Evolutionary conservation across 2,888 invertebrate species (phyloP), one percentile per base, ranked within the genome.

Genomic region (Drosophila testacea): DNA sequence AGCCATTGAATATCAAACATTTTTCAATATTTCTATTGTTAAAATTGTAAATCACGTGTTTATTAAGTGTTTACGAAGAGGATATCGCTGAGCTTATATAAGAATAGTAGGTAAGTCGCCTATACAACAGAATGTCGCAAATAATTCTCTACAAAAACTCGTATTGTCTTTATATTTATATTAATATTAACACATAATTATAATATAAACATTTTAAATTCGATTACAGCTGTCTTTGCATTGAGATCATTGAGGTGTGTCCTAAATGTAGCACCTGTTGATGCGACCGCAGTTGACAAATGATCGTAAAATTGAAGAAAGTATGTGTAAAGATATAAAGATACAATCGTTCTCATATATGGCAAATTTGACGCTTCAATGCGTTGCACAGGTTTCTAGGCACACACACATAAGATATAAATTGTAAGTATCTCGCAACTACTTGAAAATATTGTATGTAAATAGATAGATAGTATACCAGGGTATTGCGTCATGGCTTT

Each of bases 391-490:
- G 73, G 77, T 71, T 44, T 61, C 48, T 30, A 50, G 34, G 27
- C 30, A 66, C 60, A 66, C 55, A 70, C 47, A 52, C n/a, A 13
- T 55, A 61, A 59, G 65, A 64, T 65, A 74, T 62, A 73, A 68
- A 48, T 27, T 38, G 46, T 47, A 39, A 57, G 51, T 69, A 62
- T 67, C 64, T 80, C 65, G 47, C 69, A 73, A 76, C 69, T 73
- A 78, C 68, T 76, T 68, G 76, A 77, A 74, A 81, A 78, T 69
- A 60, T 73, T 76, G 52, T 76, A 69, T 73, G 76, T 68, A 81
- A 76, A 81, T 81, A 72, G 65, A 68, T 77, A 69, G 56, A 34
- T 59, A 59, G n/a, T 39, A 42, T 22, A 42, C 22, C 42, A 39
- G 42, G 57, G 46, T 6, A 66, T 73, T 68, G 62, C 81, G 73